A percentile compares a stretch with the other conserved stretches of the same genome.
These are phyloP conservation scores for Drosophila paranaensis DNA, from an alignment of 2,888 invertebrate genomes.

Conservation along the genomic window DNA sequence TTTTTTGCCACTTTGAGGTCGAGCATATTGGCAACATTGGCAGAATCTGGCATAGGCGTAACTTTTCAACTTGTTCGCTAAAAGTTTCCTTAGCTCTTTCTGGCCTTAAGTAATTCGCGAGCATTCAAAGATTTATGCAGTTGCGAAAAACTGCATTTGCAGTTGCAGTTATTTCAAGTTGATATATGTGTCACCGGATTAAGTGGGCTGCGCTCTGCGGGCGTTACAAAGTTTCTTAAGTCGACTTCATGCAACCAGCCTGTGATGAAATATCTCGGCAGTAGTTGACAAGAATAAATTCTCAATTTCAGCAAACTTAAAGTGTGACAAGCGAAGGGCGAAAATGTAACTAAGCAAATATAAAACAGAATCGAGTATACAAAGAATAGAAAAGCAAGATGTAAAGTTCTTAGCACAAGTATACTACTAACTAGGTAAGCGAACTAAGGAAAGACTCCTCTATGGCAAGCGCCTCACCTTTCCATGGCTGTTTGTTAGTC, in stretches of 20 bases:
- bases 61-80: conserved; percentile 55
- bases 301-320: neutral
- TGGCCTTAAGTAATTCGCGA: conserved; percentile 73
- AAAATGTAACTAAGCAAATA: too few species aligned
- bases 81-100: conserved; percentile 56
- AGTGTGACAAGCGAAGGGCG: neutral
- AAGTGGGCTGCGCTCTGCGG: conserved; percentile 39
- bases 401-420: neutral
- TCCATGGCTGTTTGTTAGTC: neutral
- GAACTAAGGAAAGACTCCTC: neutral
- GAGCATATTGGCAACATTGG: conserved; percentile 71
- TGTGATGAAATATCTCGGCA: conserved; percentile 19
- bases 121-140: conserved; percentile 68
- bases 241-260: conserved; percentile 23
- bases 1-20: conserved; percentile 27
- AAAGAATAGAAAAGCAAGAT: too few species aligned
- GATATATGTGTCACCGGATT: conserved; percentile 63
- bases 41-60: conserved; percentile 70
- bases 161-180: conserved; percentile 42
- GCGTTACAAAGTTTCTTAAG: conserved; percentile 20
- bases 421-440: too few species aligned
- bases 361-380: too few species aligned
- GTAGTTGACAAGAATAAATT: too few species aligned
- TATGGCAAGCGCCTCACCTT: neutral
- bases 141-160: conserved; percentile 50